Conservation (phyloP, 2,888 invertebrate species). For the Heliothis peltigera region DNA sequence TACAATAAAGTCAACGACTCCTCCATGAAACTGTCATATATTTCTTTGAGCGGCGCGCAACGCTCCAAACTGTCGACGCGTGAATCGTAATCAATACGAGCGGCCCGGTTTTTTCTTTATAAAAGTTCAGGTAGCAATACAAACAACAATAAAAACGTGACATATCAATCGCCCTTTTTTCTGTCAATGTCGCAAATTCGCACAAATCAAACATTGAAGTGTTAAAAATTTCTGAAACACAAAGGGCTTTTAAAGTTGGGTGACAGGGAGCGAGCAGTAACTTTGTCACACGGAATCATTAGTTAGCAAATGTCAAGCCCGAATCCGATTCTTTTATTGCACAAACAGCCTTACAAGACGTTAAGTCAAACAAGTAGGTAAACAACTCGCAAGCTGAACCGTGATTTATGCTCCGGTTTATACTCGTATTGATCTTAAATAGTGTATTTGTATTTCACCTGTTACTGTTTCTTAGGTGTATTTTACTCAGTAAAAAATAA, state of each 20-base stretch:
- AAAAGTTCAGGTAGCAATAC: slow-evolving; percentile 86
- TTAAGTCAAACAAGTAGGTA: slow-evolving; percentile 76
- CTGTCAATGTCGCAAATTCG: slow-evolving; percentile 84
- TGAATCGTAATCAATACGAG: slow-evolving; percentile 67
- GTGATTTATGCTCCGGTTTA: slow-evolving; percentile 76
- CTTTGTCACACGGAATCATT: slow-evolving; percentile 84
- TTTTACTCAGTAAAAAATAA: neutral
- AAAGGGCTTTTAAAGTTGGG: slow-evolving; percentile 80
- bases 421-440: slow-evolving; percentile 43
- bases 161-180: slow-evolving; percentile 85
- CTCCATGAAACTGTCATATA: slow-evolving; percentile 78
- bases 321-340: slow-evolving; percentile 74
- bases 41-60: slow-evolving; percentile 74
- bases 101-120: slow-evolving; percentile 74
- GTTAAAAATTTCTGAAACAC: slow-evolving; percentile 85
- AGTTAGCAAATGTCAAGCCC: slow-evolving; percentile 84
- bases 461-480: slow-evolving; percentile 47
- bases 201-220: slow-evolving; percentile 89
- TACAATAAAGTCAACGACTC: slow-evolving; percentile 83
- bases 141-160: slow-evolving; percentile 88
- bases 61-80: slow-evolving; percentile 73
- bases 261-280: slow-evolving; percentile 77
- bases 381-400: slow-evolving; percentile 75
- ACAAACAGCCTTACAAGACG: slow-evolving; percentile 83
- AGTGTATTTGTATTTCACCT: slow-evolving; percentile 73